Evolutionary conservation across 2,797 vertebrate genomes (phyloP), one percentile per base, ranked within the genome.

Genomic region (Tadarida brasiliensis): DNA sequence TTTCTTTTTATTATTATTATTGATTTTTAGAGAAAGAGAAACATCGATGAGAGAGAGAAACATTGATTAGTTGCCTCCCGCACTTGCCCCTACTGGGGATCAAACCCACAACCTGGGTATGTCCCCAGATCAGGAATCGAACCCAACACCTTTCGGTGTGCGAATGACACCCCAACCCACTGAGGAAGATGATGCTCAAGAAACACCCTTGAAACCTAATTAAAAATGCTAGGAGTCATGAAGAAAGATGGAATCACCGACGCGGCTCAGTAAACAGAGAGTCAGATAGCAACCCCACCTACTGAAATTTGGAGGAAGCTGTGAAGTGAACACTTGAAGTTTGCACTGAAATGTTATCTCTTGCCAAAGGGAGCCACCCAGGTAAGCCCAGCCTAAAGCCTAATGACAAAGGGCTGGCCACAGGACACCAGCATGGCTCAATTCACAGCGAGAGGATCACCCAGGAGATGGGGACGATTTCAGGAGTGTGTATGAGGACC

Each of bases 401-500:
- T 70, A 44, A 67, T 80, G 16, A 73, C 71, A 47, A 92, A 63
- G 24, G 26, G 5, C 7, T 74, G 51, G 8, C 4, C 33, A 70
- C 5, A 74, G 71, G 51, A 61, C 17, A 33, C 2, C 24, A 65
- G 17, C n/a, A 22, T 0, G 54, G 87, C 73, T 92, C 96, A 95
- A 97, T 98, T 96, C 97, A 96, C 11, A 97, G 95, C 95, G 97
- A 91, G 92, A 93, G 76, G 74, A 93, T 93, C 89, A 94, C 67
- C 92, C 57, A 57, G 16, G 16, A 71, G 47, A n/a, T 56, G 49
- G 74, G 44, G 61, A 86, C 74, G 87, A 81, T 56, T 30, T 76
- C 30, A 88, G 80, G 39, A 63, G 70, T 11, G 85, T 94, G 88
- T 74, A 67, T 94, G 73, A 90, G 82, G 59, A 87, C n/a, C 70